Evolutionary conservation across 2,888 invertebrate genomes (phyloP).

Genomic region (Heliconius aoede): DNA sequence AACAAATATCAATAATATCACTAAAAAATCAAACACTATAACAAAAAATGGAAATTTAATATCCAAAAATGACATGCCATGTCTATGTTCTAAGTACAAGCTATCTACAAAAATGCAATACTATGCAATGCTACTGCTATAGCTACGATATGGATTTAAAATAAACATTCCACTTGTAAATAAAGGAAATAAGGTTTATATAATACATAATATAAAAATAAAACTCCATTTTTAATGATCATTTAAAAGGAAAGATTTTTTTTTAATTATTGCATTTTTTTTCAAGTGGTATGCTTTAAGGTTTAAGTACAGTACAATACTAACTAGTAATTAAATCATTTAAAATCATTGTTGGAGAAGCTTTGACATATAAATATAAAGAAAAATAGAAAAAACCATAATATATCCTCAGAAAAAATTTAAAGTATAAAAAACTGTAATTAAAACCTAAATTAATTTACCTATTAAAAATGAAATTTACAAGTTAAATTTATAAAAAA

Average conservation of each 20-base stretch:
- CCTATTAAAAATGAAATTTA: no score
- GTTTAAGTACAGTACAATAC: slow-evolving; percentile 1
- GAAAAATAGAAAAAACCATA: neutral
- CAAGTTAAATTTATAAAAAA: no score
- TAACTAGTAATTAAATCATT: neutral
- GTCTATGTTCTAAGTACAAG: no score
- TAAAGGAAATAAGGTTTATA: neutral
- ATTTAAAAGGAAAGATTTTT: slow-evolving; percentile 10
- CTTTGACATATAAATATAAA: slow-evolving; percentile 11
- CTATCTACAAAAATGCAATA: slow-evolving; percentile 10
- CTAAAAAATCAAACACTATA: neutral
- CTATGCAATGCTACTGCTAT: slow-evolving; percentile 28
- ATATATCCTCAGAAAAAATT: no score
- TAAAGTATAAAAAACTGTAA: no score
- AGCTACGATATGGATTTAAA: slow-evolving; percentile 76
- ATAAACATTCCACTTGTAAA: slow-evolving; percentile 64
- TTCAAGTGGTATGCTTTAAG: slow-evolving; percentile 58
- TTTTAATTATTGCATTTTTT: neutral
- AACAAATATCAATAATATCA: neutral
- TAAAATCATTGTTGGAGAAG: slow-evolving; percentile 4
- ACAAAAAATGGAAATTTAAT: no score
- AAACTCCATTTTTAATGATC: neutral
- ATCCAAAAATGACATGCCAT: no score
- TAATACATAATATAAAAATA: slow-evolving; percentile 22
- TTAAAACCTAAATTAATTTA: no score